A percentile compares a stretch with the other conserved stretches of the same genome.
Evolutionary conservation across 1,140 invertebrate genomes (phyloP).

Genomic region (Macrobrachium rosenbergii): DNA sequence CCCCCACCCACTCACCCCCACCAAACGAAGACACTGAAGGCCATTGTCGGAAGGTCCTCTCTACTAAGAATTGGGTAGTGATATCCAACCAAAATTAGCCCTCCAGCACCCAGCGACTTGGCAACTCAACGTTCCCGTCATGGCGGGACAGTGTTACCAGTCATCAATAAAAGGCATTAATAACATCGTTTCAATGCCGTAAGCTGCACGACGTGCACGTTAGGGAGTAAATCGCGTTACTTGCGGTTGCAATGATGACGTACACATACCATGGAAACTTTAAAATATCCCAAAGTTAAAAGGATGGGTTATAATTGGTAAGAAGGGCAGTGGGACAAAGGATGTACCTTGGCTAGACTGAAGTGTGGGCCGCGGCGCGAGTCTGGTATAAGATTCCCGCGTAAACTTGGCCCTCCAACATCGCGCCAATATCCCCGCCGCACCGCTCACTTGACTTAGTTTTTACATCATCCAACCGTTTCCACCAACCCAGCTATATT

Average conservation of each 20-base stretch:
- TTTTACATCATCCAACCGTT: no score
- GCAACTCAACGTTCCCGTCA: slow-evolving; percentile 19
- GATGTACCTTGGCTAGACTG: not conserved
- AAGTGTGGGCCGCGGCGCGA: not conserved
- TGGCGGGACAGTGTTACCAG: slow-evolving; percentile 3
- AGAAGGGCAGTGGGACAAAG: no score
- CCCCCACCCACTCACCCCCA: no score
- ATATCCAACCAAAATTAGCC: slow-evolving; percentile 15
- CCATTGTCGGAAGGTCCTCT: not conserved
- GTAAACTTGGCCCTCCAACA: slow-evolving; percentile 22
- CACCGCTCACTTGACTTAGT: no score
- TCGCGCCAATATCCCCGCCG: not conserved
- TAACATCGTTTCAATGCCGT: not conserved
- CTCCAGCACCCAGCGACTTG: slow-evolving; percentile 26
- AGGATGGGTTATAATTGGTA: no score
- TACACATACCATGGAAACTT: no score
- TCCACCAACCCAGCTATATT: no score
- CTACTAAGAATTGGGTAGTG: slow-evolving; percentile 4
- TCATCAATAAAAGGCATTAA: not conserved
- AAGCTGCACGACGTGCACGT: not conserved
- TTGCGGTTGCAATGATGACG: no score
- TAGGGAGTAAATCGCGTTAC: no score
- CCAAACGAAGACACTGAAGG: no score
- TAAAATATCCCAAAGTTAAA: no score
- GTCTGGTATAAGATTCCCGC: slow-evolving; percentile 18